Conservation (phyloP, 1,140 invertebrate genomes). For the Meteorus sp. region DNA sequence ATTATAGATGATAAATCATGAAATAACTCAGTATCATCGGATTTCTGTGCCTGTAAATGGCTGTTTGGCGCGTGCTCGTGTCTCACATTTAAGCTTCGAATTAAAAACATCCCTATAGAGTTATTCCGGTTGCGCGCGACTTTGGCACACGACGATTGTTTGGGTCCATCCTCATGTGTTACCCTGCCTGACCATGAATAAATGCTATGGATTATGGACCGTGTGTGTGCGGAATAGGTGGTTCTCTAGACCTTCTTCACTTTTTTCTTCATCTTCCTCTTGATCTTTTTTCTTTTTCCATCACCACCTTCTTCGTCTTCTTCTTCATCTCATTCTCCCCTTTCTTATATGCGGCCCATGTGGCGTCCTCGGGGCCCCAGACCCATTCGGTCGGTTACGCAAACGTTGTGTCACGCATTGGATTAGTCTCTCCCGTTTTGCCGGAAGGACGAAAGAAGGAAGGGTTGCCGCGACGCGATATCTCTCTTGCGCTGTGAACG, state of each 20-base stretch:
- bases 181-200: conserved; percentile 44
- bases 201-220: conserved; percentile 41
- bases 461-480: conserved; percentile 15
- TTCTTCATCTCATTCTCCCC: conserved; percentile 2
- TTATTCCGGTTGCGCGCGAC: conserved; percentile 41
- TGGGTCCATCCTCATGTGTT: background rate
- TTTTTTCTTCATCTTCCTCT: conserved; percentile 5
- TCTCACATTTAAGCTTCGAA: conserved; percentile 38
- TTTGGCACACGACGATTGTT: conserved; percentile 29
- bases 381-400: conserved; percentile 39
- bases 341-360: conserved; percentile 10
- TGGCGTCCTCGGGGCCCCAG: background rate
- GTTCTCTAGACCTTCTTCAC: conserved; percentile 12
- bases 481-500: conserved; percentile 26
- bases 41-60: conserved; percentile 1
- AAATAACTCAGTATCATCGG: conserved; percentile 17
- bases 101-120: conserved; percentile 45
- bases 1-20: background rate
- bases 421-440: conserved; percentile 38
- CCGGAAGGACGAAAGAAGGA: conserved; percentile 27
- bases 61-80: conserved; percentile 23
- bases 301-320: background rate
- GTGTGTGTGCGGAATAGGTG: conserved; percentile 34
- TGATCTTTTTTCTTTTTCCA: conserved; percentile 5
- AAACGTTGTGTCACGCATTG: conserved; percentile 46